Base-by-base conservation (phyloP, 2,113 vertebrate genomes). In the Gambusia holbrooki region DNA sequence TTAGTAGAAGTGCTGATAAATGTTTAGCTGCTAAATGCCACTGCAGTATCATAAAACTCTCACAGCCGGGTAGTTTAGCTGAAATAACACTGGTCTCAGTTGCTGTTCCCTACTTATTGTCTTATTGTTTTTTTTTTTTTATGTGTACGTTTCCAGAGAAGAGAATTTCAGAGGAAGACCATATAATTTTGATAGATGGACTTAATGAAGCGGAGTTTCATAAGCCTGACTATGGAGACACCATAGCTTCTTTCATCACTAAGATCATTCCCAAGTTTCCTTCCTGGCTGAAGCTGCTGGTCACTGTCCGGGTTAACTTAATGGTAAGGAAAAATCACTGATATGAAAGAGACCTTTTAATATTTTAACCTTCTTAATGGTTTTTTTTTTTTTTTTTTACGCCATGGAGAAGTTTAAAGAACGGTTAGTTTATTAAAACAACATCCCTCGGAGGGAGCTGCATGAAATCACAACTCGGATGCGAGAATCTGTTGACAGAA, bases 201-300 rank as follows among this genome's bases (percentile, higher is more conserved):
- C 94, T 99, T 92, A 99, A 99, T 35, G 98, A 99, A 90, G 98
- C 98, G 0, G 98, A 99, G 90, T 99, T 99, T 92, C 98, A 99
- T 85, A 99, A 99, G 70, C 98, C 98, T 32, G 98, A 99, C 93
- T 99, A 99, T 74, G 98, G 98, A 62, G 97, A 99, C 91, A 99
- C 98, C 0, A 95, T 99, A 73, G 95, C 97, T 84, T 97, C 97
- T 28, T 99, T 99, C 92, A 94, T 99, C 84, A 88, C 95, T 33
- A 99, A 95, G 87, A 94, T 98, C 82, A 96, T 99, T 85, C 87
- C 90, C 74, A 97, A 96, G 75, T 98, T 99, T 88, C 98, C 98
- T 73, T 73, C 93, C 37, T 99, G 98, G 98, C 92, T 99, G 73
- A 99, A 99, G 91, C 92, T 99, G 80, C 95, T 99, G 81, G 94